Evolutionary conservation across 2,888 invertebrate genomes (phyloP).

Genomic region (Congeria kusceri): DNA sequence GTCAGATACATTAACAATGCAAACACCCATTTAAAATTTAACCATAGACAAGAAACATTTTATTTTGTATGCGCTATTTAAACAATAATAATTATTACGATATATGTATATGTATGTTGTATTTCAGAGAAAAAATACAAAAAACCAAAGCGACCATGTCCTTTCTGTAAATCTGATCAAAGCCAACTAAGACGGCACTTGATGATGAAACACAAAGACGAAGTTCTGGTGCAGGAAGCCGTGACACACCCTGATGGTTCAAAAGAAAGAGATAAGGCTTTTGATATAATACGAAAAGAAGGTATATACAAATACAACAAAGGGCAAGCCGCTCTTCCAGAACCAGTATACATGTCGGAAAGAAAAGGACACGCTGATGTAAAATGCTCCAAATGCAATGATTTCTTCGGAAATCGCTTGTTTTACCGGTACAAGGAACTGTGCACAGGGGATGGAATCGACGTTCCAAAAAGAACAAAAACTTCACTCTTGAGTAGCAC

Average conservation of each 20-base stretch:
- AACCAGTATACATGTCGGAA: constrained; percentile 4
- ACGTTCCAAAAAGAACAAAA: background rate
- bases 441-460: constrained; percentile 4
- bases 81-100: too few species aligned
- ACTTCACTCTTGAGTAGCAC: background rate
- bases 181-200: constrained; percentile 1
- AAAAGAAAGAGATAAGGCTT: constrained; percentile 9
- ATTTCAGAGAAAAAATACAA: constrained; percentile 7
- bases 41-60: too few species aligned
- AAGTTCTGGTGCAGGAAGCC: background rate
- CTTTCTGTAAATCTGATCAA: background rate
- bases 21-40: too few species aligned
- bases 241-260: constrained; percentile 1
- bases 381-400: constrained; percentile 21
- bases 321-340: background rate
- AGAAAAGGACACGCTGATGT: constrained; percentile 1
- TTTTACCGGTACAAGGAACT: constrained; percentile 23
- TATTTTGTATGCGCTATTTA: too few species aligned
- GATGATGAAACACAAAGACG: background rate
- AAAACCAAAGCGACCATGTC: constrained; percentile 1
- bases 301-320: constrained; percentile 8
- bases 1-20: too few species aligned
- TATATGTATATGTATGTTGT: background rate
- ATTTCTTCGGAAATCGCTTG: constrained; percentile 12
- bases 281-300: constrained; percentile 2